Evolutionary conservation across 1,140 invertebrate genomes (phyloP).

Genomic region (Leucophenga varia): DNA sequence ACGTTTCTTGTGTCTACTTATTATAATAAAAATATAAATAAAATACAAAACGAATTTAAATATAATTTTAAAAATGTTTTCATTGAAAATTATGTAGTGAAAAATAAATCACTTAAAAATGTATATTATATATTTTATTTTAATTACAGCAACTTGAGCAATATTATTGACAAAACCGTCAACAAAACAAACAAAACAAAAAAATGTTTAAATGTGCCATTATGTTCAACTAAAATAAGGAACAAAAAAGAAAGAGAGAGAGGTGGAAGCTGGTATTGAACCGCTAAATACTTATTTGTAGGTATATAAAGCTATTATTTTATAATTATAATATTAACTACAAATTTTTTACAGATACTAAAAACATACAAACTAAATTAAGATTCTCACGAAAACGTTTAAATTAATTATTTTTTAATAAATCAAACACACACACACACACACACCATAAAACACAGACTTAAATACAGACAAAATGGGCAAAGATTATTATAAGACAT

Average conservation of each 20-base stretch:
- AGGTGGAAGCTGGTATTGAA: constrained; percentile 9
- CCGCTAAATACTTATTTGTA: constrained; percentile 1
- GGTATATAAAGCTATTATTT: constrained; percentile 9
- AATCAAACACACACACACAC: constrained; percentile 7
- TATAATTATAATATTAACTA: constrained; percentile 20
- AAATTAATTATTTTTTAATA: too few species aligned
- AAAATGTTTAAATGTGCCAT: constrained; percentile 51
- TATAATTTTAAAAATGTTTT: constrained; percentile 5
- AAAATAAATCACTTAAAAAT: too few species aligned
- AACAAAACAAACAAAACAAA: constrained; percentile 20
- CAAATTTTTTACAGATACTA: too few species aligned
- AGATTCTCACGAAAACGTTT: too few species aligned
- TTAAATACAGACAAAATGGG: constrained; percentile 70
- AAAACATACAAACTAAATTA: neutral
- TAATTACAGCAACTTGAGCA: too few species aligned
- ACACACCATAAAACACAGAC: constrained; percentile 15
- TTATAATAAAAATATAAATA: constrained; percentile 13
- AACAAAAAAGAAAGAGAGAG: constrained; percentile 23
- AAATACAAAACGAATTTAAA: neutral
- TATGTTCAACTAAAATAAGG: constrained; percentile 18
- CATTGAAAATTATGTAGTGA: constrained; percentile 28
- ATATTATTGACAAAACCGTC: constrained; percentile 19
- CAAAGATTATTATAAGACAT: constrained; percentile 96
- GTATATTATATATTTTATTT: constrained; percentile 10
- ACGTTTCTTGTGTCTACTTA: too few species aligned